phyloP scores from a whole-genome alignment of 2,888 invertebrate species.

The Drymonia ruficornis region DNA sequence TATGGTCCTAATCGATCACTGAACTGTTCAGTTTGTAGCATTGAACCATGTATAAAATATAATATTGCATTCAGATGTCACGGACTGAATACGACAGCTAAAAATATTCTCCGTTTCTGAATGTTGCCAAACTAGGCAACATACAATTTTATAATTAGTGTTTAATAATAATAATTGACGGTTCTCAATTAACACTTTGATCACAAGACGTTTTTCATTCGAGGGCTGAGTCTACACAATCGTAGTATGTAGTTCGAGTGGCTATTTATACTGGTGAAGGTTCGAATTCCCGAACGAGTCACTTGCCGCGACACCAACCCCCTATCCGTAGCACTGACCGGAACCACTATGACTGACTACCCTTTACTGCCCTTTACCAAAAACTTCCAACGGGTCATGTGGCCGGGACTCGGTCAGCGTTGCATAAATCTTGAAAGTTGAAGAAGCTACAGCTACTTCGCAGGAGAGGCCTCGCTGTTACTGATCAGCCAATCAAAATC shows the following conservation, averaged over 20 bases:
- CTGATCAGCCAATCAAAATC: conserved; percentile 84
- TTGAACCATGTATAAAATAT: neutral
- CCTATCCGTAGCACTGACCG: conserved; percentile 43
- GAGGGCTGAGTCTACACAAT: neutral
- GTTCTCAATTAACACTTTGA: neutral
- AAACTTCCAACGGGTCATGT: conserved; percentile 54
- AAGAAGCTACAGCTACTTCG: conserved; percentile 69
- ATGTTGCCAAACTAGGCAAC: too few relatives aligned
- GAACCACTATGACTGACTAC: conserved; percentile 42
- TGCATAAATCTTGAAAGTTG: conserved; percentile 64
- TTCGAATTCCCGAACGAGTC: conserved; percentile 10
- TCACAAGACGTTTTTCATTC: neutral
- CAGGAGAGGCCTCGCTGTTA: conserved; percentile 73
- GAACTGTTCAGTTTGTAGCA: conserved; percentile 13
- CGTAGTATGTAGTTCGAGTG: neutral
- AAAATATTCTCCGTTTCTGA: too few relatives aligned
- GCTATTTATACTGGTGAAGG: neutral
- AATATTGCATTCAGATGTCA: conserved; percentile 14
- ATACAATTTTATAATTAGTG: too few relatives aligned
- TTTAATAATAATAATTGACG: neutral
- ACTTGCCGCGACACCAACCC: conserved; percentile 35
- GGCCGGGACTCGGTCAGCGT: conserved; percentile 53
- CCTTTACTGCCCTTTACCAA: conserved; percentile 63
- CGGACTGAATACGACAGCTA: neutral
- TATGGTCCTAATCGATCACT: conserved; percentile 9